Evolutionary conservation across 2,113 vertebrate genomes (phyloP).

Genomic region (Oxygymnocypris stewartii): DNA sequence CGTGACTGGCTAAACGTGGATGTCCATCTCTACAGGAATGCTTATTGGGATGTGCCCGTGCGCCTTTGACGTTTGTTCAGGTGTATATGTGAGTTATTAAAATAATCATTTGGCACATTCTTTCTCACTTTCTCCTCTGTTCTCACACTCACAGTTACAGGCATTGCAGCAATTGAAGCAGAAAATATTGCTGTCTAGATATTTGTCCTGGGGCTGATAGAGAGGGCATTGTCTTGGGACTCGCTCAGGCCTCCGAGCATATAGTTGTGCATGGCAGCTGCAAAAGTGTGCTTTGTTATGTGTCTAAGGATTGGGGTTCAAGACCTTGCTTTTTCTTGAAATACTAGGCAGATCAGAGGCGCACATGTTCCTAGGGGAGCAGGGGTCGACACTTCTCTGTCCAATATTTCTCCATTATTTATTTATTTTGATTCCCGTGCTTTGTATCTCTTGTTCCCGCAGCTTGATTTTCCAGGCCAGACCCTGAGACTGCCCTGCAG

Average conservation of each 20-base stretch:
- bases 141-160: slow-evolving; percentile 70
- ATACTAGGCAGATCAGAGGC: slow-evolving; percentile 87
- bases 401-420: slow-evolving; percentile 74
- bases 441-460: slow-evolving; percentile 56
- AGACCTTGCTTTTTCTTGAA: slow-evolving; percentile 91
- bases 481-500: slow-evolving; percentile 83
- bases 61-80: slow-evolving; percentile 91
- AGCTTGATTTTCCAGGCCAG: slow-evolving; percentile 84
- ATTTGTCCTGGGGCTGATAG: slow-evolving; percentile 94
- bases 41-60: slow-evolving; percentile 88
- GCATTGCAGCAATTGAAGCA: slow-evolving; percentile 85
- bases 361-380: slow-evolving; percentile 82
- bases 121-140: slow-evolving; percentile 46
- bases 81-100: slow-evolving; percentile 95
- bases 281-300: slow-evolving; percentile 90
- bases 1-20: not conserved
- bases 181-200: slow-evolving; percentile 96
- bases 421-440: slow-evolving; percentile 41
- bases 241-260: slow-evolving; percentile 84
- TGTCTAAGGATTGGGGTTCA: slow-evolving; percentile 90
- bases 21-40: slow-evolving; percentile 57
- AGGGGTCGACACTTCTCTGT: slow-evolving; percentile 84
- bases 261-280: slow-evolving; percentile 87
- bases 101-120: slow-evolving; percentile 93
- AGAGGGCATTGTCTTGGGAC: slow-evolving; percentile 91